These are phyloP conservation scores for Leptestheria dahalacensis DNA, from an alignment of 1,140 invertebrate genomes.

Conservation along the genomic window DNA sequence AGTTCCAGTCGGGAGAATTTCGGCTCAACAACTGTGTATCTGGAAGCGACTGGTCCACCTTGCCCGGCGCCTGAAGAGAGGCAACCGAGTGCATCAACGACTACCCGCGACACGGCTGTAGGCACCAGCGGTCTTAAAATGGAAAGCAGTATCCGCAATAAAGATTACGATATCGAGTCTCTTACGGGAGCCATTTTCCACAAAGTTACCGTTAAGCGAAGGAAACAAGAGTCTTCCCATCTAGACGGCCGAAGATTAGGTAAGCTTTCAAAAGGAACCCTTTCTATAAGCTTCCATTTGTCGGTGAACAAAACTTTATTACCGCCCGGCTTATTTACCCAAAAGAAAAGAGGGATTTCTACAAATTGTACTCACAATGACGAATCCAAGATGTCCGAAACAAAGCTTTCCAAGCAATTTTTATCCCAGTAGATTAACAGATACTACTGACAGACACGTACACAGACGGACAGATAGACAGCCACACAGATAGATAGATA, in stretches of 20 bases:
- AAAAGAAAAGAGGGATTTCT: too few relatives aligned
- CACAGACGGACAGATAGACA: too few relatives aligned
- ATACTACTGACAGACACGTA: too few relatives aligned
- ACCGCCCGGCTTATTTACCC: too few relatives aligned
- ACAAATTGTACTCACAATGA: too few relatives aligned
- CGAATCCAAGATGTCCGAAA: too few relatives aligned
- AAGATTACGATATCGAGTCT: constrained; percentile 28
- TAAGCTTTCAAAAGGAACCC: background rate
- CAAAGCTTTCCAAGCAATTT: too few relatives aligned
- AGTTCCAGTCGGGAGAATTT: background rate
- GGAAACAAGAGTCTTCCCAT: constrained; percentile 15
- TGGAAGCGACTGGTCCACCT: background rate
- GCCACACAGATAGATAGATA: too few relatives aligned
- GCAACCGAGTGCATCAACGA: background rate
- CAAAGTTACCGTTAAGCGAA: constrained; percentile 32
- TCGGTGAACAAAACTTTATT: too few relatives aligned
- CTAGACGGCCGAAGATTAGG: background rate
- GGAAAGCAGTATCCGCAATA: constrained; percentile 11
- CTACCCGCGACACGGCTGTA: background rate
- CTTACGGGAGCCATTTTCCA: constrained; percentile 31
- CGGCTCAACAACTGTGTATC: constrained; percentile 4
- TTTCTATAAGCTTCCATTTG: background rate
- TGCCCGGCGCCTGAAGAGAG: too few relatives aligned
- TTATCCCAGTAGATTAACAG: too few relatives aligned
- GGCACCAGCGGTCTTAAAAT: background rate